phyloP scores from a whole-genome alignment of 2,113 vertebrate genomes.

The Turnix velox region DNA sequence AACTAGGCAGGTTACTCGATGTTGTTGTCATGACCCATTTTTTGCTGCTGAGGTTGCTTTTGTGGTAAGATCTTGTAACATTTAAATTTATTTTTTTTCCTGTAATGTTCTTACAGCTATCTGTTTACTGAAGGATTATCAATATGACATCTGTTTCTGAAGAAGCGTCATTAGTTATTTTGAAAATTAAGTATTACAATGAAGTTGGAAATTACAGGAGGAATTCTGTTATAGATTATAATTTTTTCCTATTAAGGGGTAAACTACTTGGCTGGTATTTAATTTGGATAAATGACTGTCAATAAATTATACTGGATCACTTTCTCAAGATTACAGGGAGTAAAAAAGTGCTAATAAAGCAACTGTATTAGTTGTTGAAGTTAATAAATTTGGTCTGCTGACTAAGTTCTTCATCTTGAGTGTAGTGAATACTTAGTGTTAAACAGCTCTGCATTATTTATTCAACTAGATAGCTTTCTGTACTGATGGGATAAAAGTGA shows the following conservation, averaged over 20 bases:
- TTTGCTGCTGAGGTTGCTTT: background rate
- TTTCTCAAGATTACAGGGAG: background rate
- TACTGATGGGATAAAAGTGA: background rate
- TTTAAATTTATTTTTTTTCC: background rate
- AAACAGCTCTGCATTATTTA: slow-evolving; percentile 56
- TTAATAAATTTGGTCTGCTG: slow-evolving; percentile 39
- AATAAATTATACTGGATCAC: background rate
- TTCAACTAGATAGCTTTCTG: slow-evolving; percentile 43
- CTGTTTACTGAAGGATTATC: slow-evolving; percentile 37
- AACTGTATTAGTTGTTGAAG: slow-evolving; percentile 5
- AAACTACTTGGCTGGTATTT: background rate
- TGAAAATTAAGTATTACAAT: background rate
- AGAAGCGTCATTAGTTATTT: background rate
- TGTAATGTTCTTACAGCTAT: background rate
- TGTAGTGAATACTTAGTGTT: slow-evolving; percentile 37
- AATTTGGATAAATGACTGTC: background rate
- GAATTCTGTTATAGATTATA: background rate
- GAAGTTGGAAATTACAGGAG: background rate
- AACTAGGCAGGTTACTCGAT: background rate
- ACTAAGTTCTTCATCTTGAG: slow-evolving; percentile 19
- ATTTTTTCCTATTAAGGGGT: background rate
- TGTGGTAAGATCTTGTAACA: background rate
- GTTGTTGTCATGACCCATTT: background rate
- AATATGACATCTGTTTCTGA: background rate
- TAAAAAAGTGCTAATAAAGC: background rate